These are phyloP conservation scores for Pogonognathellus flavescens DNA, from an alignment of 1,140 invertebrate genomes.

Conservation along the genomic window DNA sequence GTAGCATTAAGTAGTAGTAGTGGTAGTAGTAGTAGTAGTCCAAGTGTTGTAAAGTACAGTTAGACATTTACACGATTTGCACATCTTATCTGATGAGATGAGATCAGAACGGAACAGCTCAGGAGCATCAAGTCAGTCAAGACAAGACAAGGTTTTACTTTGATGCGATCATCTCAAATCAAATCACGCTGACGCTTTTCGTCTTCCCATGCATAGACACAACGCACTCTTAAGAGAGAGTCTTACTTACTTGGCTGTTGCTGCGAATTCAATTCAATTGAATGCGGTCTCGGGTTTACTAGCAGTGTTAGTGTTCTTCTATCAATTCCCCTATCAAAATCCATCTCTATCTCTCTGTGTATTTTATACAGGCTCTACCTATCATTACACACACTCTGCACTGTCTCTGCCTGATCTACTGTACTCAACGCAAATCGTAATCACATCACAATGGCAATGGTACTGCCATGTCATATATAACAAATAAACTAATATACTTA, in stretches of 20 bases:
- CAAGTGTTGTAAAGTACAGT: constrained; percentile 36
- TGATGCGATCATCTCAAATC: constrained; percentile 48
- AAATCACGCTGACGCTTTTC: constrained; percentile 45
- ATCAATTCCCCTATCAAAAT: not conserved
- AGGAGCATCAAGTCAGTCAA: constrained; percentile 37
- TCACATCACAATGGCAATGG: constrained; percentile 21
- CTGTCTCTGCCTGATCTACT: not conserved
- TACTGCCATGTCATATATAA: not conserved
- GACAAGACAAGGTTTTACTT: constrained; percentile 45
- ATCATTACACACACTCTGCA: not conserved
- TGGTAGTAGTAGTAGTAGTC: not conserved
- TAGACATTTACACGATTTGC: constrained; percentile 53
- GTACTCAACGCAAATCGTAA: constrained; percentile 3
- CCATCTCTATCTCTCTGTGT: not conserved
- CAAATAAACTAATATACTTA: not conserved
- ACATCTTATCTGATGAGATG: constrained; percentile 49
- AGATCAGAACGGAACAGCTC: not conserved
- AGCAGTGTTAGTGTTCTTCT: too few species aligned
- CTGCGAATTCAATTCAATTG: constrained; percentile 13
- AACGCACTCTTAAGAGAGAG: too few species aligned
- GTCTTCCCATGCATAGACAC: constrained; percentile 9
- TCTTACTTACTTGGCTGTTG: not conserved
- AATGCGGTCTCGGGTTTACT: constrained; percentile 27
- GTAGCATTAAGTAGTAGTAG: not conserved
- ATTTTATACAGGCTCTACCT: too few species aligned